Evolutionary conservation across 2,113 vertebrate genomes (phyloP).

Genomic region (Aix galericulata): DNA sequence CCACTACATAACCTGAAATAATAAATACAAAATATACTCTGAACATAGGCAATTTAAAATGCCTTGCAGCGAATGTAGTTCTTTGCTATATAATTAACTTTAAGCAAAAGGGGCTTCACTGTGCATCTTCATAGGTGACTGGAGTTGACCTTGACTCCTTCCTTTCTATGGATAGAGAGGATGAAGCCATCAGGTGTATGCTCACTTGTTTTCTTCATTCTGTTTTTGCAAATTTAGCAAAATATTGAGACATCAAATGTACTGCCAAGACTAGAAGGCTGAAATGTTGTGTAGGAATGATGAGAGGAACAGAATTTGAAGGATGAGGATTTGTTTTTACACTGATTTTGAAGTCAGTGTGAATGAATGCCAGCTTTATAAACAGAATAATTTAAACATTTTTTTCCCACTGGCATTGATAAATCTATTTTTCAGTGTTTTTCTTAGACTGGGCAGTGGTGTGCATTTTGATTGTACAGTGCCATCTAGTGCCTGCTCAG

Average conservation of each 20-base stretch:
- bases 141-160: background rate
- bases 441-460: background rate
- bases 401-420: background rate
- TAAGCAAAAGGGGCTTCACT: background rate
- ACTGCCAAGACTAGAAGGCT: conserved; percentile 4
- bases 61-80: background rate
- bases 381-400: background rate
- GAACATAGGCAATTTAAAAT: background rate
- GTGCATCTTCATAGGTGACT: background rate
- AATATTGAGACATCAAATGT: background rate
- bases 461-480: background rate
- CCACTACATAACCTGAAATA: background rate
- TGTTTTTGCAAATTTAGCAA: background rate
- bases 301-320: conserved; percentile 13
- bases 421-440: background rate
- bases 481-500: conserved; percentile 56
- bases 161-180: background rate
- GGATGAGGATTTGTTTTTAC: conserved; percentile 31
- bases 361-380: background rate
- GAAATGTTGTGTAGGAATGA: background rate
- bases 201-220: background rate
- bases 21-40: background rate
- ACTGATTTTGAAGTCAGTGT: conserved; percentile 26
- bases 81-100: background rate
- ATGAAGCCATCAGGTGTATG: background rate